Evolutionary conservation across 2,113 vertebrate genomes (phyloP), one percentile per base, ranked within the genome.

Genomic region (Miniopterus natalensis): DNA sequence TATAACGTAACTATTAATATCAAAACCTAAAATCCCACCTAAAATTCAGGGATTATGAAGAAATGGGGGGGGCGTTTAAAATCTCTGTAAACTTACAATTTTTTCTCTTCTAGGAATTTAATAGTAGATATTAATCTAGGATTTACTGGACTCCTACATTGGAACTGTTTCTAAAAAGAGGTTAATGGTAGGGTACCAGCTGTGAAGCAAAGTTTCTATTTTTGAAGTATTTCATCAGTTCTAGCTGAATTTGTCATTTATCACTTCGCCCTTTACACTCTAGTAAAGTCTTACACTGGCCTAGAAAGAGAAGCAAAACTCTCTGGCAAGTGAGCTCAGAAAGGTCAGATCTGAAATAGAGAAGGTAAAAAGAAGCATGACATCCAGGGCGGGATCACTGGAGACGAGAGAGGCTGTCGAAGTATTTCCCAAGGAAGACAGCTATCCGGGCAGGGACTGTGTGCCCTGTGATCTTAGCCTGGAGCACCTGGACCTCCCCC

Each of bases 241-340:
- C 42, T 55, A 78, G 57, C 68, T 25, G 23, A 63, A 94, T 92
- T 84, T 90, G 40, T 92, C 87, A 63, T 77, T 75, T 84, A 91
- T 71, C 74, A 73, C 59, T 63, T 68, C 6, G 84, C 42, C 53
- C 70, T 94, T 92, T 45, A 49, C 5, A 95, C 81, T 78, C 59
- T 63, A 94, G n/a, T 93, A 18, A 93, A 79, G 47, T 36, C 45
- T 93, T 94, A 84, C 6, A 47, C 15, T 79, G 36, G 63, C 20
- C 36, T 90, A 55, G 80, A 93, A 94, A 92, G 17, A 40, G 78
- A 95, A 95, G 61, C 20, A 87, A 92, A 73, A 25, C 14, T 51
- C 27, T 47, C 61, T 83, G 53, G 88, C 77, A 90, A 51, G 12
- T 21, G 13, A 75, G 51, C n/a, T 92, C 68, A 55, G 74, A 84